Percentiles rank a stretch among this genome's conserved stretches.
Evolutionary conservation across 2,888 invertebrate genomes (phyloP).

Genomic region (Acleris emargana): DNA sequence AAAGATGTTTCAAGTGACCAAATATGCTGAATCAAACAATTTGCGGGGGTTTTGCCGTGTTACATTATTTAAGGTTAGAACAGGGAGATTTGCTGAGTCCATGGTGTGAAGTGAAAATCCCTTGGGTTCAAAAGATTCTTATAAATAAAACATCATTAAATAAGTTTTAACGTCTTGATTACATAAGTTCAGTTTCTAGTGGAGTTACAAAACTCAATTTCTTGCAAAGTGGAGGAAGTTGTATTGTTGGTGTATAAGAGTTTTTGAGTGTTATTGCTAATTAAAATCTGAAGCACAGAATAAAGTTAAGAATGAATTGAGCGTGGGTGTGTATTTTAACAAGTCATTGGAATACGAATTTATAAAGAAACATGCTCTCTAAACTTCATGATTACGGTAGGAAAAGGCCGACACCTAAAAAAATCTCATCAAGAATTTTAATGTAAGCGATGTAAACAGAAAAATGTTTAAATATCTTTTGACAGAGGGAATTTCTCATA

Average conservation of each 20-base stretch:
- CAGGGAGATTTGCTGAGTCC: not conserved
- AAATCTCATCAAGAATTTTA: slow-evolving; percentile 42
- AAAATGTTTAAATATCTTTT: slow-evolving; percentile 47
- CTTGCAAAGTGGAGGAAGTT: slow-evolving; percentile 45
- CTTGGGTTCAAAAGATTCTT: slow-evolving; percentile 12
- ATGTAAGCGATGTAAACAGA: slow-evolving; percentile 38
- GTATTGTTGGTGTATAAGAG: slow-evolving; percentile 41
- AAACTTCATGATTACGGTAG: slow-evolving; percentile 12
- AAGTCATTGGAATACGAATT: not conserved
- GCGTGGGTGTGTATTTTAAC: no score
- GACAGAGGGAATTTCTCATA: slow-evolving; percentile 44
- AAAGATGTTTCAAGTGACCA: slow-evolving; percentile 41
- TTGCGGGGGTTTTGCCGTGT: slow-evolving; percentile 18
- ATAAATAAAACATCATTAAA: slow-evolving; percentile 22
- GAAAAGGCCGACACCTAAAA: slow-evolving; percentile 28
- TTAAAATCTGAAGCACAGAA: slow-evolving; percentile 39
- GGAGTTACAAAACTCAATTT: slow-evolving; percentile 46
- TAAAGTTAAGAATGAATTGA: not conserved
- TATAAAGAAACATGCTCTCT: slow-evolving; percentile 6
- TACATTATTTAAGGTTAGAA: not conserved
- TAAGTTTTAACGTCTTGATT: slow-evolving; percentile 34
- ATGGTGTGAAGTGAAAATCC: slow-evolving; percentile 4
- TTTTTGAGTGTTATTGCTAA: slow-evolving; percentile 43
- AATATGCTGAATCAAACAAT: slow-evolving; percentile 36
- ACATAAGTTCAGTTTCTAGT: slow-evolving; percentile 43